Evolutionary conservation across 2,113 vertebrate genomes (phyloP).

Genomic region (Forbesichthys papilliferus): DNA sequence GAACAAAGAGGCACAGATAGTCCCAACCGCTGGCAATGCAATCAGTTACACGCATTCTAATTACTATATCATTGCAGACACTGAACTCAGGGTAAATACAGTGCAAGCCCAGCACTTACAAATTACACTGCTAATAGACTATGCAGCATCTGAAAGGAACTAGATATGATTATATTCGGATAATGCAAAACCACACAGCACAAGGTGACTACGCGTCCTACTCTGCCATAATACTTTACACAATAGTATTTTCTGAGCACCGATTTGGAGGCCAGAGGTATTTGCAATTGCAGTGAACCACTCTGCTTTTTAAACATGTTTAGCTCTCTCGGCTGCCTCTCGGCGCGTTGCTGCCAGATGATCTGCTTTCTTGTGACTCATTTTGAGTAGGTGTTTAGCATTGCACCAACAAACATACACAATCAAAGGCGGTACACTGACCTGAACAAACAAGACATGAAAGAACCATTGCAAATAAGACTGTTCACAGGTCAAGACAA

Average conservation of each 20-base stretch:
- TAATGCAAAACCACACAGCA: no score
- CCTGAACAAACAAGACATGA: conserved; percentile 8
- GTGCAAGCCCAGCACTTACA: not conserved
- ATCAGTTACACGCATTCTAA: conserved; percentile 31
- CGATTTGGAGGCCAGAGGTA: not conserved
- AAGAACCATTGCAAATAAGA: not conserved
- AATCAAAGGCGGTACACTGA: conserved; percentile 15
- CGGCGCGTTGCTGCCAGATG: not conserved
- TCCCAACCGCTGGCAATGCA: conserved; percentile 45
- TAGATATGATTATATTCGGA: not conserved
- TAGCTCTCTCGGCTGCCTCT: conserved; percentile 18
- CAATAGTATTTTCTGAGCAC: not conserved
- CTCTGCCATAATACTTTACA: not conserved
- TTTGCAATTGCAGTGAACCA: not conserved
- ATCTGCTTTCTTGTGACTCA: conserved; percentile 34
- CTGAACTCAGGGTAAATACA: not conserved
- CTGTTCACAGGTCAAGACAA: not conserved
- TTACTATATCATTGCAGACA: conserved; percentile 26
- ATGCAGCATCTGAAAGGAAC: not conserved
- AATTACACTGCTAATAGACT: not conserved
- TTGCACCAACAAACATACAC: conserved; percentile 9
- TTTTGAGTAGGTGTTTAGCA: conserved; percentile 42
- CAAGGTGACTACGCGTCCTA: not conserved
- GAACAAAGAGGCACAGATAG: conserved; percentile 47
- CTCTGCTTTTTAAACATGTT: not conserved